Base-by-base conservation (phyloP, 2,888 invertebrate species). In the Aromia moschata region DNA sequence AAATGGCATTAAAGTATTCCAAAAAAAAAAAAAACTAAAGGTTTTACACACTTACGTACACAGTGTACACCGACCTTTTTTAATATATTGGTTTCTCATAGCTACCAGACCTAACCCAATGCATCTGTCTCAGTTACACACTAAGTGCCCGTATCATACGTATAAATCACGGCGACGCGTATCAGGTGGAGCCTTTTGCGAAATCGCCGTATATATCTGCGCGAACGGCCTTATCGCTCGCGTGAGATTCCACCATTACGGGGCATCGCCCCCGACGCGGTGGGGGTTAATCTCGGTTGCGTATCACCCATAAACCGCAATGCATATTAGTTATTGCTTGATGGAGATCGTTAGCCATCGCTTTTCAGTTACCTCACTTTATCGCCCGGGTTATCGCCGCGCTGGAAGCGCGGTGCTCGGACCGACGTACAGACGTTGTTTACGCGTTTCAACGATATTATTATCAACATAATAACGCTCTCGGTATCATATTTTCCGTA, bases 271-370 rank as follows among this genome's bases (percentile, higher is more conserved):
- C n/a, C 68, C 25, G 68, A 60, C 64, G n/a, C n/a, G n/a, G n/a
- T n/a, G n/a, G n/a, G n/a, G 61, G 70, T 71, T 74, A 74, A 76
- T 76, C 76, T 69, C 59, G 59, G n/a, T 60, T 52, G 71, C 72
- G 70, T 72, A 72, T 72, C 73, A 70, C 74, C 71, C 74, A 73
- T 73, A 70, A 74, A 72, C 74, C 70, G 74, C 74, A 71, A 69
- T 72, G 73, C 69, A 71, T 76, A 76, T 76, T 76, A 76, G 76
- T 76, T 76, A 76, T 75, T 74, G 68, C 74, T 64, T 73, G 75
- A 75, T 74, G 69, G 73, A 71, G n/a, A 75, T 74, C 74, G 73
- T 74, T 69, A 68, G 65, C 74, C 73, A 76, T 76, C 74, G 73
- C 73, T 76, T 75, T 70, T 67, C 57, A 62, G 64, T 71, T 71